Evolutionary conservation across 1,140 invertebrate species (phyloP).

Genomic region (Orchesella cincta): DNA sequence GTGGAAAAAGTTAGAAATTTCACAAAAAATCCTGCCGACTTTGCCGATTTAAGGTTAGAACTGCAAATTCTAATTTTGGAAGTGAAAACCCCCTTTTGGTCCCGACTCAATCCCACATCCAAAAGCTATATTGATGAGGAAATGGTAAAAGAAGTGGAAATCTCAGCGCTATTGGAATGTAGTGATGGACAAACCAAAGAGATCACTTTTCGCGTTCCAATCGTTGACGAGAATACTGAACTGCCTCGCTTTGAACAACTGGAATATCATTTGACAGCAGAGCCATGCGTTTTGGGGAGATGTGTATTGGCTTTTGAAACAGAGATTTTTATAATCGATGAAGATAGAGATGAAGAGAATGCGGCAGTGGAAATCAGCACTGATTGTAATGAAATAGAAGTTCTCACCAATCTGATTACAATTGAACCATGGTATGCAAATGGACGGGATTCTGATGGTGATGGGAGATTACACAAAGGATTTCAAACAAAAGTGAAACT

Average conservation of each 20-base stretch:
- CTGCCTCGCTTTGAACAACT: not conserved
- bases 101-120: too few species aligned
- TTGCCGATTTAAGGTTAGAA: not conserved
- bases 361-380: not conserved
- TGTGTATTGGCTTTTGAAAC: not conserved
- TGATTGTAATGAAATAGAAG: not conserved
- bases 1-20: not conserved
- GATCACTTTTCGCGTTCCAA: not conserved
- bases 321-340: not conserved
- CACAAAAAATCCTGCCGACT: not conserved
- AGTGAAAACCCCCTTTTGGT: not conserved
- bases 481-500: not conserved
- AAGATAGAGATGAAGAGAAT: constrained; percentile 12
- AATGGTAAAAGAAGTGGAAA: not conserved
- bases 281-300: not conserved
- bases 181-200: not conserved
- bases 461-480: not conserved
- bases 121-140: constrained; percentile 4
- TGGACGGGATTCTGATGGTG: not conserved
- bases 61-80: not conserved
- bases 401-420: not conserved
- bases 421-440: not conserved
- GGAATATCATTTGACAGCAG: not conserved
- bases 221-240: constrained; percentile 13
- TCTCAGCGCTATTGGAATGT: not conserved